Evolutionary conservation across 1,140 invertebrate genomes (phyloP).

Genomic region (Marisa cornuarietis): DNA sequence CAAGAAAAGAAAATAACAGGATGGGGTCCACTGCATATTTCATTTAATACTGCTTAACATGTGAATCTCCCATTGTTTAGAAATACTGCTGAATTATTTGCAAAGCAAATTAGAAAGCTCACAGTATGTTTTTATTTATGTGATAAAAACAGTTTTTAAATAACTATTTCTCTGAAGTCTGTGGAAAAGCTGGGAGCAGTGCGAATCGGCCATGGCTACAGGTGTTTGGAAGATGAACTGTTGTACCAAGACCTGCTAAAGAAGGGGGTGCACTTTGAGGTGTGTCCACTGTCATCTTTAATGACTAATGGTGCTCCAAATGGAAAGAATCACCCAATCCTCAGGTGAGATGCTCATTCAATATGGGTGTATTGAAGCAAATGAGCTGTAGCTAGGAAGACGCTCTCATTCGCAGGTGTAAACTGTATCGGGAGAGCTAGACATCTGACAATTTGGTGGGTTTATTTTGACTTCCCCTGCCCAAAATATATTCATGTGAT

Average conservation of each 20-base stretch:
- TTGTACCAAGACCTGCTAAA: slow-evolving; percentile 66
- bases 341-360: slow-evolving; percentile 24
- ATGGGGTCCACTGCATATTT: too few species aligned
- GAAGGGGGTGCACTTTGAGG: slow-evolving; percentile 63
- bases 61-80: too few species aligned
- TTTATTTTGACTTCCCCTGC: too few species aligned
- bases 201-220: slow-evolving; percentile 74
- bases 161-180: slow-evolving; percentile 54
- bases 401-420: too few species aligned
- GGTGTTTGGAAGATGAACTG: slow-evolving; percentile 66
- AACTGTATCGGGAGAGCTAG: too few species aligned
- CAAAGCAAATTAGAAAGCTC: not conserved
- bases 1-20: too few species aligned
- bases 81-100: too few species aligned
- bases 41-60: too few species aligned
- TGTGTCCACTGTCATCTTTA: slow-evolving; percentile 72
- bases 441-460: too few species aligned
- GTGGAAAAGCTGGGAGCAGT: slow-evolving; percentile 69
- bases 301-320: slow-evolving; percentile 69
- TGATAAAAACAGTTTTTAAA: too few species aligned
- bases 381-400: too few species aligned
- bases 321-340: slow-evolving; percentile 61
- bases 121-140: not conserved
- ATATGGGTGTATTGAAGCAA: too few species aligned
- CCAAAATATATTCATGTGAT: not conserved